These are phyloP conservation scores for Dicycla oo DNA, from an alignment of 2,888 invertebrate species.

Conservation along the genomic window DNA sequence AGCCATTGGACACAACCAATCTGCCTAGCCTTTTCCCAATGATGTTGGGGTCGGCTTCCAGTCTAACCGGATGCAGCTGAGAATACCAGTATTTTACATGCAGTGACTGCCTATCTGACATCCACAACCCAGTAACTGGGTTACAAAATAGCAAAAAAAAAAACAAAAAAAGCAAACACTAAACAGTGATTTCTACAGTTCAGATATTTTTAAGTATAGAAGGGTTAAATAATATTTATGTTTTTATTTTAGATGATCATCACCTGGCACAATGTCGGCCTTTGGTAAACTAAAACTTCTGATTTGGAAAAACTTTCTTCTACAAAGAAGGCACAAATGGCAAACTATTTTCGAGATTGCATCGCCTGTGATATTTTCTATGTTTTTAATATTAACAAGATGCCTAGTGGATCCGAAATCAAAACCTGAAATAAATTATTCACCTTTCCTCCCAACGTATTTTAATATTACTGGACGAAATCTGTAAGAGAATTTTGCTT, in stretches of 20 bases:
- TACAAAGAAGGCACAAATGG: slow-evolving; percentile 93
- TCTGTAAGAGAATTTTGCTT: slow-evolving; percentile 77
- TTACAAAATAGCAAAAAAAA: too few species aligned
- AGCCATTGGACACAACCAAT: background rate
- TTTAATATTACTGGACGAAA: slow-evolving; percentile 82
- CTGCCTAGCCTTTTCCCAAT: too few species aligned
- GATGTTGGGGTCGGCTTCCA: too few species aligned
- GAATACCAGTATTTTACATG: too few species aligned
- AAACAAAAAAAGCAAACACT: background rate
- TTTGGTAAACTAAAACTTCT: slow-evolving; percentile 92
- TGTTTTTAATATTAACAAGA: slow-evolving; percentile 93
- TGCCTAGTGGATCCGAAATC: slow-evolving; percentile 92
- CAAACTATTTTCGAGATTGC: slow-evolving; percentile 93
- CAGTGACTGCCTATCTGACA: too few species aligned
- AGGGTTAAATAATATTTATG: background rate
- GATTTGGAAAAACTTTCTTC: slow-evolving; percentile 95
- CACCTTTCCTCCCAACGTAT: slow-evolving; percentile 83
- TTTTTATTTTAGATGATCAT: slow-evolving; percentile 54
- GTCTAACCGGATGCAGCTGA: too few species aligned
- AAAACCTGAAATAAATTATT: slow-evolving; percentile 79
- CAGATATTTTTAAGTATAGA: background rate
- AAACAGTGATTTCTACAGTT: background rate
- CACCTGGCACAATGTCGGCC: slow-evolving; percentile 77
- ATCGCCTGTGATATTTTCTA: slow-evolving; percentile 92
- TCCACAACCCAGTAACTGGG: too few species aligned